Evolutionary conservation across 2,113 vertebrate genomes (phyloP).

Genomic region (Istiophorus platypterus): DNA sequence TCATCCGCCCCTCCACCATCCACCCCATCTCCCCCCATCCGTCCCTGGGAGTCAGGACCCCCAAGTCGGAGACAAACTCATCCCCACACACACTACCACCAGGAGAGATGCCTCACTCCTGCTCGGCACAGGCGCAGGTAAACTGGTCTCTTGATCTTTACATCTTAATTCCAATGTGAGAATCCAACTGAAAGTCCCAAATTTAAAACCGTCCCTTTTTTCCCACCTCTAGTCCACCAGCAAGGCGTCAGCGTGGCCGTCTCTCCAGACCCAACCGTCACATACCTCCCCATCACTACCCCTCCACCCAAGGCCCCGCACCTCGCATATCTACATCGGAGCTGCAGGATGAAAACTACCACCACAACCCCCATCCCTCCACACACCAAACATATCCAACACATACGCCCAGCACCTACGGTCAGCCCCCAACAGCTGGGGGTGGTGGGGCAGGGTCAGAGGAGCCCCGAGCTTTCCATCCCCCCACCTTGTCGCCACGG

Average conservation of each 20-base stretch:
- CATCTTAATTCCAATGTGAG: background rate
- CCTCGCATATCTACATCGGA: conserved; percentile 71
- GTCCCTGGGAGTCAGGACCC: conserved; percentile 95
- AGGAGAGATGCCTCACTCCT: conserved; percentile 94
- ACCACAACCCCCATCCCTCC: conserved; percentile 73
- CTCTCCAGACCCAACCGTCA: conserved; percentile 92
- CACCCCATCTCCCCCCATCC: conserved; percentile 95
- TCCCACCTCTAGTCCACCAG: conserved; percentile 87
- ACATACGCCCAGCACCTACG: conserved; percentile 83
- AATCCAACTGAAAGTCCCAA: background rate
- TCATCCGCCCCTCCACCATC: conserved; percentile 89
- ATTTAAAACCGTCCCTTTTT: background rate
- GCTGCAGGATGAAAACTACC: conserved; percentile 94
- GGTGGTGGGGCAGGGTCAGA: conserved; percentile 83
- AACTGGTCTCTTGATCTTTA: background rate
- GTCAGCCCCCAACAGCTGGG: conserved; percentile 84
- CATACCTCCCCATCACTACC: conserved; percentile 86
- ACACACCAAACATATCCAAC: conserved; percentile 79
- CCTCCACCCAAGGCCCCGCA: conserved; percentile 71
- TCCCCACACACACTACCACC: conserved; percentile 92
- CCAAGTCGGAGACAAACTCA: conserved; percentile 91
- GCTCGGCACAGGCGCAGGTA: conserved; percentile 96
- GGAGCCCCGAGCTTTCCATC: conserved; percentile 95
- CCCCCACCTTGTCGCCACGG: conserved; percentile 92
- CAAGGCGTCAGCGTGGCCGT: conserved; percentile 93